These are phyloP conservation scores for Melikaiella ostensackeni DNA, from an alignment of 2,888 invertebrate genomes.

Conservation along the genomic window DNA sequence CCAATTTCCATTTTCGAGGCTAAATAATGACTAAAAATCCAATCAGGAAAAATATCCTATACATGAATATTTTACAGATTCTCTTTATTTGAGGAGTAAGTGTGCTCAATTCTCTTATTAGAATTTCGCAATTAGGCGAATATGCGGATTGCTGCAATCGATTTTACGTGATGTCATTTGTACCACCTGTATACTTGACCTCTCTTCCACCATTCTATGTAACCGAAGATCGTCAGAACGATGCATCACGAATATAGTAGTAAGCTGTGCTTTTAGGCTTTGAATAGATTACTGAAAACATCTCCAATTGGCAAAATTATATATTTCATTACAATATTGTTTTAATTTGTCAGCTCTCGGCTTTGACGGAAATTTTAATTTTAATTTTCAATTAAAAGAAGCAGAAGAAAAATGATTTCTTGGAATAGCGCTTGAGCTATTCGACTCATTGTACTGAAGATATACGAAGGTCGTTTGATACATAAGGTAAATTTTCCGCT, in stretches of 20 bases:
- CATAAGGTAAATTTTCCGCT: too few relatives aligned
- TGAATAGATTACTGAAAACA: not conserved
- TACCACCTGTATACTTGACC: slow-evolving; percentile 31
- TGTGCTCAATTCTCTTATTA: not conserved
- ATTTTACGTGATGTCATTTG: slow-evolving; percentile 29
- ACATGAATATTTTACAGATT: not conserved
- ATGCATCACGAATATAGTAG: slow-evolving; percentile 29
- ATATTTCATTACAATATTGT: too few relatives aligned
- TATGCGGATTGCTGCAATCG: not conserved
- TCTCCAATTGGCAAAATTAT: not conserved
- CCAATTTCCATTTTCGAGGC: not conserved
- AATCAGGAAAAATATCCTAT: not conserved
- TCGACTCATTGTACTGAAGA: too few relatives aligned
- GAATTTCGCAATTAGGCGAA: not conserved
- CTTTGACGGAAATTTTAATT: too few relatives aligned
- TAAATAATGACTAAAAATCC: slow-evolving; percentile 1
- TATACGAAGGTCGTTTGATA: too few relatives aligned
- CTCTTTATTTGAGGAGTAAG: not conserved
- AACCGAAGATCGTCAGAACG: slow-evolving; percentile 22
- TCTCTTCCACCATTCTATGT: slow-evolving; percentile 1
- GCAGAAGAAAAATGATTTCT: too few relatives aligned
- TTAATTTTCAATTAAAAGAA: too few relatives aligned
- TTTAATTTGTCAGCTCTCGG: too few relatives aligned
- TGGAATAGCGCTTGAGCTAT: too few relatives aligned
- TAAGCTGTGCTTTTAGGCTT: not conserved